A percentile compares a stretch with the other conserved stretches of the same genome.
phyloP scores from a whole-genome alignment of 2,888 invertebrate species.

The Polymixis flavicincta region DNA sequence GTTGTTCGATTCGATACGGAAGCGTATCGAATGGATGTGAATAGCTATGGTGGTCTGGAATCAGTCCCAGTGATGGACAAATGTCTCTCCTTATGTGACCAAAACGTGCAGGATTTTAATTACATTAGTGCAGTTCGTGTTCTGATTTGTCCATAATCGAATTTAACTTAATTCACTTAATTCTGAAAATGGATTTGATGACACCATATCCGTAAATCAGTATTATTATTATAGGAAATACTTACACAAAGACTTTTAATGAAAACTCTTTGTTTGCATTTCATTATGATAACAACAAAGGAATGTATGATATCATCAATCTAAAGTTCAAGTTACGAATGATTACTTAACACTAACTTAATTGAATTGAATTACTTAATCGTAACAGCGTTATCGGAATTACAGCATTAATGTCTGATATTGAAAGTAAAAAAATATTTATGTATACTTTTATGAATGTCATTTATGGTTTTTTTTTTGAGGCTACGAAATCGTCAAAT shows the following conservation, averaged over 20 bases:
- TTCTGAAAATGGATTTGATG: neutral
- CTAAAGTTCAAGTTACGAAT: slow-evolving; percentile 28
- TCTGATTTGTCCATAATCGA: neutral
- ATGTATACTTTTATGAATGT: too few species aligned
- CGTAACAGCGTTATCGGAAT: neutral
- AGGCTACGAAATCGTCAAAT: too few species aligned
- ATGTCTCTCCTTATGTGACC: neutral
- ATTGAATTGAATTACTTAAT: slow-evolving; percentile 16
- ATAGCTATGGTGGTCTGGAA: neutral
- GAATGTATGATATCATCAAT: neutral
- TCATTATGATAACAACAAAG: neutral
- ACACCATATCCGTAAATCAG: neutral
- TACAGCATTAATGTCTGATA: slow-evolving; percentile 5
- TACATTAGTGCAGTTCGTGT: neutral
- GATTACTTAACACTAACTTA: slow-evolving; percentile 20
- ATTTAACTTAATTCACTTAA: neutral
- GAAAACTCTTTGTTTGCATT: neutral
- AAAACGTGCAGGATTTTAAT: neutral
- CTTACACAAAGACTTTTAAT: neutral
- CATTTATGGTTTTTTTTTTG: too few species aligned
- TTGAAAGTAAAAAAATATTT: slow-evolving; percentile 25
- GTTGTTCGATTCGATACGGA: too few species aligned
- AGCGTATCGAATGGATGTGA: too few species aligned
- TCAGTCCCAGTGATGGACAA: neutral
- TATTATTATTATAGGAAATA: neutral